Evolutionary conservation across 2,888 invertebrate species (phyloP).

Genomic region (Eugnorisma glareosa): DNA sequence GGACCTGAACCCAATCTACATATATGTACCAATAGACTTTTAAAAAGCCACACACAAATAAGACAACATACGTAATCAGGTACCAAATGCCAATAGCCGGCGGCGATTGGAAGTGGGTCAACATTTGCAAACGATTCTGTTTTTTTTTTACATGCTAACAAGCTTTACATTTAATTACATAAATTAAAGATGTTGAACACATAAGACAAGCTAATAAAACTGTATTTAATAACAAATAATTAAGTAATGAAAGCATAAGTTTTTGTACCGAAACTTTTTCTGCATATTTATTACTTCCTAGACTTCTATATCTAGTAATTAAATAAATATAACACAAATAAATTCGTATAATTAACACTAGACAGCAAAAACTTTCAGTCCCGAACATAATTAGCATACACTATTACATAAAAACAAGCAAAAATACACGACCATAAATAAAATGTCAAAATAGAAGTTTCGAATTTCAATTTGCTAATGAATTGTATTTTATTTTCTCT

Average conservation of each 20-base stretch:
- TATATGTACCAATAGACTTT: too few relatives aligned
- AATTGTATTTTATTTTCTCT: constrained; percentile 47
- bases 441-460: constrained; percentile 45
- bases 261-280: constrained; percentile 7
- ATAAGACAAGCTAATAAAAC: constrained; percentile 39
- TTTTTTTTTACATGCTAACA: background rate
- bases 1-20: background rate
- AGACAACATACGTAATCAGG: background rate
- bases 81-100: background rate
- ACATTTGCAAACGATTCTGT: background rate
- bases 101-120: background rate
- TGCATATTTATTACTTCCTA: constrained; percentile 41
- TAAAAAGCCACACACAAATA: background rate
- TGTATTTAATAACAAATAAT: constrained; percentile 19
- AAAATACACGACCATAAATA: constrained; percentile 35
- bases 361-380: constrained; percentile 37
- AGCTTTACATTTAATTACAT: constrained; percentile 17
- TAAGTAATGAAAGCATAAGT: constrained; percentile 26
- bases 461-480: constrained; percentile 43
- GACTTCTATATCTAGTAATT: constrained; percentile 21
- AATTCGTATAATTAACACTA: constrained; percentile 36
- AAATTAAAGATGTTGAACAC: constrained; percentile 12
- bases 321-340: constrained; percentile 34
- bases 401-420: constrained; percentile 46
- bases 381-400: constrained; percentile 32